phyloP scores from a whole-genome alignment of 2,113 vertebrate species.

The Cyrtonyx montezumae region DNA sequence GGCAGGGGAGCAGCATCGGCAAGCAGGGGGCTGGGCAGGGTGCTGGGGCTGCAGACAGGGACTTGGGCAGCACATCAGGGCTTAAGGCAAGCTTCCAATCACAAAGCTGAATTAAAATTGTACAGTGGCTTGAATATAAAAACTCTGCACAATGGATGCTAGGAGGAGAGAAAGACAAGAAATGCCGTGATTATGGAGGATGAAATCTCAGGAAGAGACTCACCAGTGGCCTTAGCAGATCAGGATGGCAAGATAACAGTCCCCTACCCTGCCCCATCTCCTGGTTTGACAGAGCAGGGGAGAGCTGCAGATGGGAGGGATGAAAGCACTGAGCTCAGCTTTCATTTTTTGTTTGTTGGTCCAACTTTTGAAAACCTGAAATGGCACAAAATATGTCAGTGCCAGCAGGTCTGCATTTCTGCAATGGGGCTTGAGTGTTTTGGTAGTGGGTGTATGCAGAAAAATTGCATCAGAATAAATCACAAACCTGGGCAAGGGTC shows the following conservation, averaged over 20 bases:
- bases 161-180: neutral
- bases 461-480: neutral
- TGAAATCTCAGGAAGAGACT: neutral
- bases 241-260: neutral
- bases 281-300: neutral
- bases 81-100: neutral
- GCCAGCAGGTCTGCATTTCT: neutral
- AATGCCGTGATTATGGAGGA: neutral
- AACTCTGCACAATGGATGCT: neutral
- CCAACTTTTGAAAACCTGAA: neutral
- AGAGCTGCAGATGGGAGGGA: neutral
- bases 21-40: neutral
- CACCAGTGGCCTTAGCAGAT: neutral
- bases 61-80: neutral
- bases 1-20: rapidly evolving
- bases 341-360: neutral
- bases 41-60: neutral
- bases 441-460: rapidly evolving
- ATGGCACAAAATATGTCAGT: rapidly evolving
- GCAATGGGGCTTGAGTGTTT: neutral
- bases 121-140: neutral
- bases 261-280: neutral
- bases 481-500: neutral
- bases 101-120: neutral
- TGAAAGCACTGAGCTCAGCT: neutral